Evolutionary conservation across 92 coral and sea anemone species (phyloP).

Genomic region (Paragorgia papillata): DNA sequence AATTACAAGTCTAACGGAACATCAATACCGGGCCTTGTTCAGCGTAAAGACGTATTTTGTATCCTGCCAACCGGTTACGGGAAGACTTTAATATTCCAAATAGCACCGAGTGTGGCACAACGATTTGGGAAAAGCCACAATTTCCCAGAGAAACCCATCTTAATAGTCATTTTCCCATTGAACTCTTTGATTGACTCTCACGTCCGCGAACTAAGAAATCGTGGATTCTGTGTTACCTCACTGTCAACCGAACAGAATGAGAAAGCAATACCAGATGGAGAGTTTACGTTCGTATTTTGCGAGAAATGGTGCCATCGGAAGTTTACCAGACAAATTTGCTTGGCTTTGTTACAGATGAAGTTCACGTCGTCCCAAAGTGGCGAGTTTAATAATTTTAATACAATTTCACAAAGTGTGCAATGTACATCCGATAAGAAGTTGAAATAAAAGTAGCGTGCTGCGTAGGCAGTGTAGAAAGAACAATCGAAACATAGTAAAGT

Average conservation of each 20-base stretch:
- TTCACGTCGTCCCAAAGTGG: constrained; percentile 26
- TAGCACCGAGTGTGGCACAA: neutral
- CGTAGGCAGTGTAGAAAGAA: too few relatives aligned
- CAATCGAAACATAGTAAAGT: too few relatives aligned
- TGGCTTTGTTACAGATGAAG: constrained; percentile 21
- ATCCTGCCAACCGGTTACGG: constrained; percentile 25
- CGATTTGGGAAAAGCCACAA: neutral
- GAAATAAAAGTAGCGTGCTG: too few relatives aligned
- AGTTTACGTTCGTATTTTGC: constrained; percentile 20
- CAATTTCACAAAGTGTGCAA: too few relatives aligned
- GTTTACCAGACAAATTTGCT: neutral
- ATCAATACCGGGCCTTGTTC: constrained; percentile 1
- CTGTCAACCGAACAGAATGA: neutral
- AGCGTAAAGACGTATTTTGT: neutral
- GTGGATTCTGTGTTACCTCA: neutral
- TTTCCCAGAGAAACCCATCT: neutral
- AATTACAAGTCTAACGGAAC: neutral
- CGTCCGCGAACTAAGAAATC: neutral
- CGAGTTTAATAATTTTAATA: constrained; percentile 1
- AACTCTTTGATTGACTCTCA: constrained; percentile 27
- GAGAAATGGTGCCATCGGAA: neutral
- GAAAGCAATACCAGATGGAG: neutral
- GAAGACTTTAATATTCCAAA: constrained; percentile 6
- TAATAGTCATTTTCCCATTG: constrained; percentile 9
- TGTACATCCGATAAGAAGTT: too few relatives aligned